Percentiles rank a stretch among this genome's conserved stretches.
Evolutionary conservation across 2,888 invertebrate species (phyloP).

Genomic region (Agriopis aurantiaria): DNA sequence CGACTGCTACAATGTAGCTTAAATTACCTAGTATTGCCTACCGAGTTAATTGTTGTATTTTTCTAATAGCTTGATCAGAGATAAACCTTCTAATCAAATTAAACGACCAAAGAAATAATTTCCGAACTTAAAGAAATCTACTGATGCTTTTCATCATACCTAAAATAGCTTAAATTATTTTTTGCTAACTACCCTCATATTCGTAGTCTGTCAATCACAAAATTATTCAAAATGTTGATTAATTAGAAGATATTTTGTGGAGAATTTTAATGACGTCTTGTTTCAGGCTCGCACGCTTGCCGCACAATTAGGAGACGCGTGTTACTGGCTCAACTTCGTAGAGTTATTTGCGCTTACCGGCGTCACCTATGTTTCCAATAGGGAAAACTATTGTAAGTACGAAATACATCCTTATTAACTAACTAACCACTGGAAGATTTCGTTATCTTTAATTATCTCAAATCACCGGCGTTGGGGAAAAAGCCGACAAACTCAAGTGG

Average conservation of each 20-base stretch:
- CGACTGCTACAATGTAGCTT: background rate
- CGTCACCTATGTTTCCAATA: constrained; percentile 97
- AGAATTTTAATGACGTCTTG: constrained; percentile 35
- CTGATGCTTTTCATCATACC: background rate
- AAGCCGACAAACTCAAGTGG: too few species aligned
- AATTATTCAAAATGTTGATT: background rate
- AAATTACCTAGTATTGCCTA: background rate
- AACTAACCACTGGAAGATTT: too few species aligned
- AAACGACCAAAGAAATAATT: too few species aligned
- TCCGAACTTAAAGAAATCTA: too few species aligned
- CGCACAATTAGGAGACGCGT: constrained; percentile 88
- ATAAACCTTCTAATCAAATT: background rate
- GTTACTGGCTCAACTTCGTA: constrained; percentile 93
- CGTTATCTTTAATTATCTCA: too few species aligned
- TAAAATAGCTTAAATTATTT: constrained; percentile 15
- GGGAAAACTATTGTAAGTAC: constrained; percentile 97
- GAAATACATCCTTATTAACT: background rate
- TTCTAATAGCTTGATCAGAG: background rate
- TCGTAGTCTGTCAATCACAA: background rate
- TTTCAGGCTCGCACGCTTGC: constrained; percentile 83
- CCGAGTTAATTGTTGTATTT: too few species aligned
- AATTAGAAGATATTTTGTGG: background rate
- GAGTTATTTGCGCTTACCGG: constrained; percentile 95
- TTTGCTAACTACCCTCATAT: background rate
- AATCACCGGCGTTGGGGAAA: too few species aligned